Evolutionary conservation across 2,888 invertebrate species (phyloP), one percentile per base, ranked within the genome.

Genomic region (Oscheius sp.): DNA sequence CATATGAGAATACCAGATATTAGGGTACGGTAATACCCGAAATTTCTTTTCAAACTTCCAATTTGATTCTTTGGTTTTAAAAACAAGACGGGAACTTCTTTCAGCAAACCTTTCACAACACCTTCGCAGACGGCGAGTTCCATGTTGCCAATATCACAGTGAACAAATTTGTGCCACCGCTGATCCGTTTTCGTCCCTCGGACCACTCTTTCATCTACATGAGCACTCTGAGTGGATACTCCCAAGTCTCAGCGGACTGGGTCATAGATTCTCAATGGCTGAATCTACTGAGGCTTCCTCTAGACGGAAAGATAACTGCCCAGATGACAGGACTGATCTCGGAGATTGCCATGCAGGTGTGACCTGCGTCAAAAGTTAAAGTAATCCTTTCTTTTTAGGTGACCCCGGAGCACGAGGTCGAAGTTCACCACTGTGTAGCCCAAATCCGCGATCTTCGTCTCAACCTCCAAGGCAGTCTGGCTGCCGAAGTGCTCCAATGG

Each of bases 321-420:
- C 82, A 82, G 50, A 84, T 87, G 83, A 85, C 82, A 0, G 87
- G 87, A 3, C 60, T 87, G 48, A 83, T 83, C 10, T 85, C 86
- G 1, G 85, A 85, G 50, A 83, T 87, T 58, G 85, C 84, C 1
- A 82, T 87, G 78, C 79, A 84, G 76, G 84, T 87, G 11, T 13
- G 37, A 33, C 4, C n/a, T 74, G n/a, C 35, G 11, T 57, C 5
- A 60, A 33, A 33, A 60, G 50, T 29, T 33, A 57, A 29, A 42
- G 3, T 42, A 5, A 5, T 7, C 42, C 42, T 42, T 42, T 42
- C 42, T 42, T 21, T 21, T 48, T n/a, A 82, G 79, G 79, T 83
- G 2, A 83, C 79, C 35, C 79, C 79, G 47, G 81, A 84, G 51
- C 82, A 85, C 51, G 80, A 86, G 57, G 79, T 87, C 7, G 80